These are phyloP conservation scores for Anarhynchus alexandrinus DNA, from an alignment of 2,113 vertebrate genomes.

Conservation along the genomic window DNA sequence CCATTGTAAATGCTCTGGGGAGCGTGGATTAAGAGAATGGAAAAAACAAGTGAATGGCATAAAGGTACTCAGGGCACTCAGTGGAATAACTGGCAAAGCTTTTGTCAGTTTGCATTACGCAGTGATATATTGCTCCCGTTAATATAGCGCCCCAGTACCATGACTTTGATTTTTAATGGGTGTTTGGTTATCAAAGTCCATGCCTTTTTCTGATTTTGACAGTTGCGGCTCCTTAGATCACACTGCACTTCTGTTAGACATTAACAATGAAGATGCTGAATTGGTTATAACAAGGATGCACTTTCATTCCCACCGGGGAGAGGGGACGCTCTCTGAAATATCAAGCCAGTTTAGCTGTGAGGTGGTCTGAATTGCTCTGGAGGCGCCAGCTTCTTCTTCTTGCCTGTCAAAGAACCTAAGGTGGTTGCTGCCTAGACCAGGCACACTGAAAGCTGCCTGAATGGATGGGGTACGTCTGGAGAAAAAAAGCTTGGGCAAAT, in stretches of 20 bases:
- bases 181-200: background rate
- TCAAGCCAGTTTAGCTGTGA: background rate
- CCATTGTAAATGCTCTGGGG: background rate
- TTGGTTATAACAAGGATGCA: background rate
- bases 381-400: background rate
- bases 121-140: background rate
- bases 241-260: background rate
- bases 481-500: background rate
- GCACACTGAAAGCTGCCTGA: background rate
- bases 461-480: background rate
- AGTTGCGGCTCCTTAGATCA: background rate
- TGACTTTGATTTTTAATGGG: background rate
- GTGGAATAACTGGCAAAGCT: background rate
- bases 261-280: background rate
- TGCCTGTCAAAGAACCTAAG: background rate
- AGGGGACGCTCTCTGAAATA: background rate
- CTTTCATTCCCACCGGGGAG: background rate
- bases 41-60: background rate
- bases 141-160: background rate
- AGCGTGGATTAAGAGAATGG: slow-evolving; percentile 45
- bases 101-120: background rate
- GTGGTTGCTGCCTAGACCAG: background rate
- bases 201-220: background rate
- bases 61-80: background rate
- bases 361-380: background rate